A percentile compares a stretch with the other conserved stretches of the same genome.
Evolutionary conservation across 53 echinoderm and acorn worm genomes (phyloP).

Genomic region (Actinopyga echinites): DNA sequence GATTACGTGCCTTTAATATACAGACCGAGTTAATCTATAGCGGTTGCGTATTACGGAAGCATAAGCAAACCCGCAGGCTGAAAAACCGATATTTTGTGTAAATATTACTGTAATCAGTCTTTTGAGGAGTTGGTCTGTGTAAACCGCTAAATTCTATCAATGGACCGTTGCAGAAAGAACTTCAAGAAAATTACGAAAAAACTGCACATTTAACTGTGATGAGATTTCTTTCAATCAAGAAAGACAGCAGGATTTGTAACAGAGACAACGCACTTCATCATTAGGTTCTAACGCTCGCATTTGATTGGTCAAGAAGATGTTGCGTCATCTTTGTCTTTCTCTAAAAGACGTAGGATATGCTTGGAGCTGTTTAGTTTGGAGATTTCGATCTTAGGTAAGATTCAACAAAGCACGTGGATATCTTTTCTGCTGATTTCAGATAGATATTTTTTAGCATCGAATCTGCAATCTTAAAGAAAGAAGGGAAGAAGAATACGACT

Average conservation of each 20-base stretch:
- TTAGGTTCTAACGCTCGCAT: too few species aligned
- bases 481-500: too few species aligned
- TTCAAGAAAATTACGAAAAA: background rate
- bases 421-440: background rate
- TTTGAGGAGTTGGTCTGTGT: too few species aligned
- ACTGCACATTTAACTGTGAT: background rate
- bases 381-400: conserved; percentile 5
- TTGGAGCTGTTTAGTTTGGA: conserved; percentile 23
- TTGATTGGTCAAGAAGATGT: background rate
- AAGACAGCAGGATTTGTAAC: background rate
- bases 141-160: too few species aligned
- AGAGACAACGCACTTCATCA: conserved; percentile 28
- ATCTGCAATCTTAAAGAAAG: too few species aligned
- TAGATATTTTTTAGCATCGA: too few species aligned
- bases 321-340: conserved; percentile 7
- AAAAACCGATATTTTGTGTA: too few species aligned
- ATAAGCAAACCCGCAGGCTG: too few species aligned
- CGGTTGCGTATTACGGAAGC: too few species aligned
- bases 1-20: too few species aligned
- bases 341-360: conserved; percentile 7
- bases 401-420: background rate
- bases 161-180: background rate
- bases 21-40: too few species aligned
- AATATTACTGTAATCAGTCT: too few species aligned
- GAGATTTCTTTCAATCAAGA: background rate